A percentile compares a stretch with the other conserved stretches of the same genome.
Evolutionary conservation across 2,113 vertebrate genomes (phyloP).

Genomic region (Ochotona curzoniae): DNA sequence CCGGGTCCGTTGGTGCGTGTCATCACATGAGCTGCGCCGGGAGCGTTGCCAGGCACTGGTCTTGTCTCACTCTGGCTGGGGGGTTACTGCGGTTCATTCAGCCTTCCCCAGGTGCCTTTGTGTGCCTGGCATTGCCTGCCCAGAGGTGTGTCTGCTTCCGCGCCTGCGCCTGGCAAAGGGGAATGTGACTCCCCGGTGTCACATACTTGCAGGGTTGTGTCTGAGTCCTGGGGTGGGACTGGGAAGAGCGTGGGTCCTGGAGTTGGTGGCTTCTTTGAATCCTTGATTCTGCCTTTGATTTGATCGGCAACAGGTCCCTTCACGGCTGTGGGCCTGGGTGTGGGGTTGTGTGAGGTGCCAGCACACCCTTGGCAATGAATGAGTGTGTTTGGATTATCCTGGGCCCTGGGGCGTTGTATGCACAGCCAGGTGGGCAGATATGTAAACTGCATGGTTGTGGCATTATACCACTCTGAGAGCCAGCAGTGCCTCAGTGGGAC

Average conservation of each 20-base stretch:
- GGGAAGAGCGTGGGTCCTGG: background rate
- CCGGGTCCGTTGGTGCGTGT: background rate
- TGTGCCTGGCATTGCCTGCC: background rate
- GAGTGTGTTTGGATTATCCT: background rate
- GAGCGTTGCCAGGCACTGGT: background rate
- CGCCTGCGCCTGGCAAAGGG: background rate
- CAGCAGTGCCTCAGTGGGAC: background rate
- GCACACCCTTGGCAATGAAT: background rate
- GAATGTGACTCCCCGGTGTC: background rate
- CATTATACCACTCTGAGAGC: background rate
- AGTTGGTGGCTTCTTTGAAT: background rate
- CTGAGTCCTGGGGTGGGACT: background rate
- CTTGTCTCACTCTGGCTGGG: background rate
- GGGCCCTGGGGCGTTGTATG: background rate
- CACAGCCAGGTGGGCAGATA: too few relatives aligned
- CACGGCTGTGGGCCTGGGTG: background rate
- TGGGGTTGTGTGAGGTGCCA: too few relatives aligned
- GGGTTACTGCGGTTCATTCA: constrained; percentile 15
- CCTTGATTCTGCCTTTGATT: background rate
- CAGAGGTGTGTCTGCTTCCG: too few relatives aligned
- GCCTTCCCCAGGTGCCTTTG: background rate
- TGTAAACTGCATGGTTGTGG: background rate
- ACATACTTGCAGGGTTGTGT: background rate
- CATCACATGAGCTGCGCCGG: background rate
- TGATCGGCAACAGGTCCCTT: background rate